Percentiles rank a stretch among this genome's conserved stretches.
Conservation (phyloP, 2,888 invertebrate species). For the Cantharis nigra region DNA sequence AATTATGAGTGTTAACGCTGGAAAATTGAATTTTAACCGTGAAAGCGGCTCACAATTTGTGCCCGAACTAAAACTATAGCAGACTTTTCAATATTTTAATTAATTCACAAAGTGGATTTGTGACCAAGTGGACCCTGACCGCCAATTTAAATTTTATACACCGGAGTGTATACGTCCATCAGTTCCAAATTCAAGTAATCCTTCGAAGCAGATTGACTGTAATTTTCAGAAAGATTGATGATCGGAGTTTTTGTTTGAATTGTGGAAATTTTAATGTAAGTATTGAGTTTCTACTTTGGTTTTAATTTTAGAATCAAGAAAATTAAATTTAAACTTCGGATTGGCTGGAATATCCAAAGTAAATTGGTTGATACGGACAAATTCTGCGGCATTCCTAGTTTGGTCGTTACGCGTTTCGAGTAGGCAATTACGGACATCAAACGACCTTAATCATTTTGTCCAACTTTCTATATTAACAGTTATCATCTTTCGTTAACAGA, state of each 20-base stretch:
- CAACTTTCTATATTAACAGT: not conserved
- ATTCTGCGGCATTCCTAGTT: not conserved
- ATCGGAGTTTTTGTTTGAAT: not conserved
- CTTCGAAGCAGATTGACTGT: not conserved
- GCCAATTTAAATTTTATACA: not conserved
- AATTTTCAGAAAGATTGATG: not conserved
- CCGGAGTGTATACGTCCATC: not conserved
- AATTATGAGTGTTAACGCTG: too few species aligned
- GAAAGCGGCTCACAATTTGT: not conserved
- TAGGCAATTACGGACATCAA: not conserved
- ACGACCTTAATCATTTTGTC: not conserved
- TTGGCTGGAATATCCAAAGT: not conserved
- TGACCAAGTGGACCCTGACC: too few species aligned
- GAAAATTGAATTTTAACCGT: not conserved
- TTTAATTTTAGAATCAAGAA: not conserved
- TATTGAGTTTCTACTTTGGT: not conserved
- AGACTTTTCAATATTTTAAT: not conserved
- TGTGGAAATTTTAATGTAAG: not conserved
- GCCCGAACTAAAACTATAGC: not conserved
- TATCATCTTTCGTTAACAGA: not conserved
- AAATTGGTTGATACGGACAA: not conserved
- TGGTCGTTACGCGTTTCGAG: not conserved
- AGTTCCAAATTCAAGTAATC: not conserved
- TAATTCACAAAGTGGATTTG: not conserved
- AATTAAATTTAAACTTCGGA: not conserved